Conservation (phyloP, 2,888 invertebrate species). For the Apamea monoglypha region DNA sequence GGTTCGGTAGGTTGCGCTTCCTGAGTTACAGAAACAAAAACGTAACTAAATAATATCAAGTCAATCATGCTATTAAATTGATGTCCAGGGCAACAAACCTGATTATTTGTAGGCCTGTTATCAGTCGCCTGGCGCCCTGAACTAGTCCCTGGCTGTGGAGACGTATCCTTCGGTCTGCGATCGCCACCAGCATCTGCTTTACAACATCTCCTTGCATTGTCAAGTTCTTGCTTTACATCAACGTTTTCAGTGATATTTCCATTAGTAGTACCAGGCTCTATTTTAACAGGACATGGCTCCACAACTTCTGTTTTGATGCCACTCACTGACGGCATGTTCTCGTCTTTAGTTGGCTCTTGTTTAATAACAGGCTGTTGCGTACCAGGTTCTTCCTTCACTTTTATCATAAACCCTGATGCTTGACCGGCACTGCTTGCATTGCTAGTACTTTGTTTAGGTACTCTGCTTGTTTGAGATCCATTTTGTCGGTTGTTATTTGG, state of each 20-base stretch:
- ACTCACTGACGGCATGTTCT: constrained; percentile 53
- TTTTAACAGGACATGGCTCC: constrained; percentile 73
- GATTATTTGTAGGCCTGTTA: constrained; percentile 50
- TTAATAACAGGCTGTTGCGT: constrained; percentile 73
- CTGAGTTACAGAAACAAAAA: constrained; percentile 60
- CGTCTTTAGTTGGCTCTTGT: constrained; percentile 71
- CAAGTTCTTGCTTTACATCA: constrained; percentile 77
- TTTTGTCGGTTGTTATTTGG: constrained; percentile 72
- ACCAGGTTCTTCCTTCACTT: constrained; percentile 81
- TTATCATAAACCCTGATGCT: constrained; percentile 63
- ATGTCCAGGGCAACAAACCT: constrained; percentile 41
- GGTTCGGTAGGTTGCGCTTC: constrained; percentile 68
- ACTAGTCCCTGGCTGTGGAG: constrained; percentile 86
- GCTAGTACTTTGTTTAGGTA: constrained; percentile 64
- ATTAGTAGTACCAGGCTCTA: constrained; percentile 73
- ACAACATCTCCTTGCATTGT: constrained; percentile 66
- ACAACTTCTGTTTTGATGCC: constrained; percentile 76
- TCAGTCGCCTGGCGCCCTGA: constrained; percentile 69
- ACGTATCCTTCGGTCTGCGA: constrained; percentile 70
- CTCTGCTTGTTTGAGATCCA: constrained; percentile 69
- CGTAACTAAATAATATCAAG: neutral
- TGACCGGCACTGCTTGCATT: constrained; percentile 61
- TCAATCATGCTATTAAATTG: neutral
- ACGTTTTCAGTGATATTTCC: constrained; percentile 68
- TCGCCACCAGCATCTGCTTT: constrained; percentile 77